Evolutionary conservation across 2,888 invertebrate species (phyloP), one percentile per base, ranked within the genome.

Genomic region (Drosophila lacicola): DNA sequence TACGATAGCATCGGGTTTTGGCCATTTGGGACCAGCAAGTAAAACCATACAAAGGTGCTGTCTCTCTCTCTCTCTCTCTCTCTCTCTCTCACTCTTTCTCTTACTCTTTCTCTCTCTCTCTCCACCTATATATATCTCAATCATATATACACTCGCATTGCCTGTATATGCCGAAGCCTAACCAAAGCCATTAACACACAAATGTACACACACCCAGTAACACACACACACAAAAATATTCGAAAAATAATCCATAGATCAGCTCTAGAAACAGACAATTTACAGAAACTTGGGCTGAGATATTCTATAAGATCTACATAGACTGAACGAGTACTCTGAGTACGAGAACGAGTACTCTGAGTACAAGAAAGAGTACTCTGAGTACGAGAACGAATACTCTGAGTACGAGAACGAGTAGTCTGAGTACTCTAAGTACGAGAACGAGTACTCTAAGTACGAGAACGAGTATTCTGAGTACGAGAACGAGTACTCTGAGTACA

Each of bases 1-100:
- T 95, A 98, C 98, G 88, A 98, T 99, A 90, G 98, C 99, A 53
- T 96, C 98, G 66, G 98, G 98, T 89, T 98, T 99, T 94, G 98
- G 97, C 90, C 98, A 98, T 93, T 95, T 99, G 86, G 97, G 97
- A 81, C 96, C 97, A 69, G 94, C 95, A 88, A 96, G 97, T 85
- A 94, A 94, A 91, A 93, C 94, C 88, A 95, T 98, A 86, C 98
- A 98, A 94, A 96, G 96, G 96, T 98, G 95, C 91, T 86, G 82
- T 87, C 71, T 85, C 70, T 67, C 47, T 66, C 39, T 65, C 45
- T 62, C 29, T 37, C 42, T 45, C 44, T 60, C 5, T 64, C 34
- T 42, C 37, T 53, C 42, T 56, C 42, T 69, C 21, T 45, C 1
- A 17, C n/a, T 29, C 21, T 50, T 42, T 44, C 37, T 46, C 14